These are phyloP conservation scores for Danaus chrysippus DNA, from an alignment of 2,888 invertebrate genomes.

Conservation along the genomic window DNA sequence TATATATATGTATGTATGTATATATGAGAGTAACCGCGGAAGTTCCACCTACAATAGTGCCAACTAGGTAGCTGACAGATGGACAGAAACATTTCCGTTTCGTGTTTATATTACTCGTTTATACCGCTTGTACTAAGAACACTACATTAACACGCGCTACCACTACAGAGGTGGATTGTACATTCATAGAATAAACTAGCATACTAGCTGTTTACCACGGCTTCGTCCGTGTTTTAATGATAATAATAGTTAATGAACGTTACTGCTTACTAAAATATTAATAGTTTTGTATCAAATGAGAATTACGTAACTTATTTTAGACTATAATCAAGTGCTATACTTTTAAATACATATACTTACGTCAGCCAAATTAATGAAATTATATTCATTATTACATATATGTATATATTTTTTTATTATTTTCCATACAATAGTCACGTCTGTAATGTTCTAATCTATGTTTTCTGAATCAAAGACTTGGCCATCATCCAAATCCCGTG, in stretches of 20 bases:
- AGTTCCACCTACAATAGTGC: conserved; percentile 22
- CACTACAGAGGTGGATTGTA: conserved; percentile 6
- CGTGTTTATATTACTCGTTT: conserved; percentile 46
- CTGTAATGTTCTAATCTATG: conserved; percentile 38
- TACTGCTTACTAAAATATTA: no score
- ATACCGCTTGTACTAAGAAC: conserved; percentile 57
- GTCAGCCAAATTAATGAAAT: background rate
- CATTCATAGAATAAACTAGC: background rate
- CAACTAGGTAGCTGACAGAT: conserved; percentile 31
- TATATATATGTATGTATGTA: background rate
- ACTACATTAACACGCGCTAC: conserved; percentile 46
- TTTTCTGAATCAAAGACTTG: conserved; percentile 58
- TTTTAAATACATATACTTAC: no score
- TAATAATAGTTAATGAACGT: no score
- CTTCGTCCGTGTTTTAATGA: no score
- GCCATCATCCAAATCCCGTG: conserved; percentile 44
- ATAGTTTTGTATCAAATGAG: no score
- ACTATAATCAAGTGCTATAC: no score
- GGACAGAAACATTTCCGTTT: conserved; percentile 40
- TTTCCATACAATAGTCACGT: conserved; percentile 8
- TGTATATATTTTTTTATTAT: background rate
- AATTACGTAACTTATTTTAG: no score
- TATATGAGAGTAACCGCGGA: conserved; percentile 11
- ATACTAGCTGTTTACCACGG: no score
- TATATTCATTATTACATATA: background rate